These are phyloP conservation scores for Alouatta palliata DNA, from an alignment of 2,113 vertebrate species.

Conservation along the genomic window DNA sequence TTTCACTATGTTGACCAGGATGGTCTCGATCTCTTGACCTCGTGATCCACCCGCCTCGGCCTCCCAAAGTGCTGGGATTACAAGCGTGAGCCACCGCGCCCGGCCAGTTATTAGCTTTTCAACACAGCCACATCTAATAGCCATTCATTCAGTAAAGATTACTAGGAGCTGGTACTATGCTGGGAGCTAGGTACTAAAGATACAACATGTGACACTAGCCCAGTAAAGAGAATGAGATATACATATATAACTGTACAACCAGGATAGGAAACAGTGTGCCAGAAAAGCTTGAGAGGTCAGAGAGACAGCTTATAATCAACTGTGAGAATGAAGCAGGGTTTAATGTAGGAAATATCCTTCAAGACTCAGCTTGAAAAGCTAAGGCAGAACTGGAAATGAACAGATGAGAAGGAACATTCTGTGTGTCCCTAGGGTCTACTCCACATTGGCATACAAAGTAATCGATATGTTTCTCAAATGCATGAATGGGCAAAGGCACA, in stretches of 20 bases:
- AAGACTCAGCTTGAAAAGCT: not conserved
- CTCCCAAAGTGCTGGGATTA: too few species aligned
- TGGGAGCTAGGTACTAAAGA: too few species aligned
- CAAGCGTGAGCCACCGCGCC: too few species aligned
- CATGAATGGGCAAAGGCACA: not conserved
- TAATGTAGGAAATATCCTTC: not conserved
- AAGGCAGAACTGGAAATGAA: not conserved
- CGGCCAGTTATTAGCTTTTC: not conserved
- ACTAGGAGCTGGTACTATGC: not conserved
- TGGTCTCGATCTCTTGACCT: too few species aligned
- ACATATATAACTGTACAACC: not conserved
- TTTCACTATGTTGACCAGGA: too few species aligned
- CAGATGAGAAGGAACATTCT: not conserved
- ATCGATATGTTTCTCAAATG: not conserved
- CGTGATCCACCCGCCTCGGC: too few species aligned
- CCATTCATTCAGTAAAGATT: not conserved
- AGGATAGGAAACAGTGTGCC: not conserved
- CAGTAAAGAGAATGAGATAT: not conserved
- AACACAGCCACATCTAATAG: not conserved
- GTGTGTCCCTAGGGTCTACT: not conserved
- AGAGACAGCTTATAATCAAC: not conserved
- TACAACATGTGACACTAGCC: not conserved
- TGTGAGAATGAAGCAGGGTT: not conserved
- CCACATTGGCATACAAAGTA: not conserved
- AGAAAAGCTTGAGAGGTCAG: not conserved